These are phyloP conservation scores for Vidua macroura DNA, from an alignment of 2,113 vertebrate species.

Conservation along the genomic window DNA sequence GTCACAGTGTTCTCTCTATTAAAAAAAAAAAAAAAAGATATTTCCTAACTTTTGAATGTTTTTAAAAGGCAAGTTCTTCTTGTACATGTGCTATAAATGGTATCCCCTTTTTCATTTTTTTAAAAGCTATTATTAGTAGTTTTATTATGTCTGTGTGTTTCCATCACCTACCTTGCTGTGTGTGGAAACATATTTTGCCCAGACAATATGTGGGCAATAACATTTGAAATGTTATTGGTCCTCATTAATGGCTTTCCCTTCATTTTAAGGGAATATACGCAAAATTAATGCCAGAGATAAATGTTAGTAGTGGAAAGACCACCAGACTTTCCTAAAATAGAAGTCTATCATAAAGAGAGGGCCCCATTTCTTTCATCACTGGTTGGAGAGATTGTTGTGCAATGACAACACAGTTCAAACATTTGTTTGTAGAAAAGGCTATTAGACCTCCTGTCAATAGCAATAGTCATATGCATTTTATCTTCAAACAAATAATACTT, in stretches of 20 bases:
- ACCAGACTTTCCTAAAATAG: background rate
- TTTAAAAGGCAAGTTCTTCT: background rate
- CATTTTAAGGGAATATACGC: background rate
- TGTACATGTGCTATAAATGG: background rate
- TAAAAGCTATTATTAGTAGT: background rate
- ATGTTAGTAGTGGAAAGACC: rapidly evolving
- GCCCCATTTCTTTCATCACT: background rate
- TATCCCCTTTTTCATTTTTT: background rate
- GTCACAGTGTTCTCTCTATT: background rate
- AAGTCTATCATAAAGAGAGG: background rate
- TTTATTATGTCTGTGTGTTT: background rate
- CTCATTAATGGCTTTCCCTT: background rate
- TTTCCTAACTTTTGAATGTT: background rate
- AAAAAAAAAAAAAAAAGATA: background rate
- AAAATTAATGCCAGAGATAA: background rate
- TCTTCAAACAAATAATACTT: background rate
- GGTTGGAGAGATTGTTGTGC: background rate
- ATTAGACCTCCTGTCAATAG: background rate
- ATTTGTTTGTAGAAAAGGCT: background rate
- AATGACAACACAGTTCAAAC: background rate
- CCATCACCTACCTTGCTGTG: background rate
- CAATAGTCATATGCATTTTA: background rate
- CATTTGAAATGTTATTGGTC: background rate
- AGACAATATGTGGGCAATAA: background rate
- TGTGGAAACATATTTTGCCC: background rate